Percentiles rank a stretch among this genome's conserved stretches.
phyloP scores from a whole-genome alignment of 2,113 vertebrate genomes.

The Pachyramphus minor region DNA sequence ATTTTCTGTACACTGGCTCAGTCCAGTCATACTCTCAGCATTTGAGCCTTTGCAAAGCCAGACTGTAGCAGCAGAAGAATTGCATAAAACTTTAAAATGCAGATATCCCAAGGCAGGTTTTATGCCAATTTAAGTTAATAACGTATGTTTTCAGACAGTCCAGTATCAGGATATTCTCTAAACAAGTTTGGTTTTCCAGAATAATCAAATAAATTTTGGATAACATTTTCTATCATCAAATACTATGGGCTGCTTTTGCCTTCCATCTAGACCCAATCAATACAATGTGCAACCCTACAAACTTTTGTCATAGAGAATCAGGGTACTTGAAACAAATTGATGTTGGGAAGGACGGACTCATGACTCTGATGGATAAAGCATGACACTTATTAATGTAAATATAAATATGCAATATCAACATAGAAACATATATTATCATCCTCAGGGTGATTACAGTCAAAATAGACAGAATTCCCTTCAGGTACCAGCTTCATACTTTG shows the following conservation, averaged over 20 bases:
- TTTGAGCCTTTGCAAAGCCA: neutral
- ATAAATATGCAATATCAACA: neutral
- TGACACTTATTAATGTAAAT: neutral
- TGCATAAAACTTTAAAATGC: neutral
- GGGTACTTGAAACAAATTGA: neutral
- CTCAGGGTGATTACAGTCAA: neutral
- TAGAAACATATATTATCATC: neutral
- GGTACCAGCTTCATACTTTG: neutral
- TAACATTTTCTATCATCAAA: neutral
- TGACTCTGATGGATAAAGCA: neutral
- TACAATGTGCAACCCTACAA: neutral
- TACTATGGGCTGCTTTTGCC: neutral
- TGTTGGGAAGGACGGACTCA: neutral
- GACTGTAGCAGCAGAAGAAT: neutral
- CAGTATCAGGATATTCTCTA: neutral
- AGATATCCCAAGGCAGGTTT: neutral
- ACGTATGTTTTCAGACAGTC: neutral
- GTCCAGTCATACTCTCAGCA: neutral
- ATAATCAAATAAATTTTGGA: neutral
- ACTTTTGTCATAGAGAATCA: neutral
- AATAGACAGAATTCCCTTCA: neutral
- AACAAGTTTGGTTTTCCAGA: neutral
- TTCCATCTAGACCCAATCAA: neutral
- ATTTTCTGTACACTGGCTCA: neutral
- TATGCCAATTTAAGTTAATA: neutral